Conservation (phyloP, 2,113 vertebrate genomes). For the Dasyurus viverrinus region DNA sequence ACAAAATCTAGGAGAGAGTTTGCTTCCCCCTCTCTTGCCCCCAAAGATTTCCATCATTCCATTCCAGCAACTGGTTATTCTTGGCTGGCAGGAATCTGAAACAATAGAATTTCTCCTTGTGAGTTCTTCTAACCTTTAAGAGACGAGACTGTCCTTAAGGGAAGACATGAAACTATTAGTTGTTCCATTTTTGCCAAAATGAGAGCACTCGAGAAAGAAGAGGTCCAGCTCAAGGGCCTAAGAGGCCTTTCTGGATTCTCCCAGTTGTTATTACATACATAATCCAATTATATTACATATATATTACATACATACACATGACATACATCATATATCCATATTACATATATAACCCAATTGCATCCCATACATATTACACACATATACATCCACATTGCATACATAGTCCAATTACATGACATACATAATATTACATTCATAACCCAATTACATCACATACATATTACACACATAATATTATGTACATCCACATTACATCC, state of each 20-base stretch:
- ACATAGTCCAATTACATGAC: too few species aligned
- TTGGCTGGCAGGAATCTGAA: background rate
- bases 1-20: background rate
- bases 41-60: background rate
- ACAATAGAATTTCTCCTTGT: background rate
- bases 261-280: background rate
- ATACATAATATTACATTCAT: too few species aligned
- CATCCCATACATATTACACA: too few species aligned
- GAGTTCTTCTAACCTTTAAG: background rate
- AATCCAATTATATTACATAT: too few species aligned
- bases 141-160: too few species aligned
- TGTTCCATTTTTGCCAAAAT: background rate
- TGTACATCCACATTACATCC: too few species aligned
- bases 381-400: too few species aligned
- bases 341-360: too few species aligned
- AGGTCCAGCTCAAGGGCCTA: background rate
- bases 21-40: background rate
- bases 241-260: background rate
- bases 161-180: background rate
- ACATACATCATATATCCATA: too few species aligned
- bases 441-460: too few species aligned
- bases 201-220: background rate
- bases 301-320: too few species aligned
- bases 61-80: background rate
- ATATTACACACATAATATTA: too few species aligned